Evolutionary conservation across 2,888 invertebrate species (phyloP).

Genomic region (Formica aserva): DNA sequence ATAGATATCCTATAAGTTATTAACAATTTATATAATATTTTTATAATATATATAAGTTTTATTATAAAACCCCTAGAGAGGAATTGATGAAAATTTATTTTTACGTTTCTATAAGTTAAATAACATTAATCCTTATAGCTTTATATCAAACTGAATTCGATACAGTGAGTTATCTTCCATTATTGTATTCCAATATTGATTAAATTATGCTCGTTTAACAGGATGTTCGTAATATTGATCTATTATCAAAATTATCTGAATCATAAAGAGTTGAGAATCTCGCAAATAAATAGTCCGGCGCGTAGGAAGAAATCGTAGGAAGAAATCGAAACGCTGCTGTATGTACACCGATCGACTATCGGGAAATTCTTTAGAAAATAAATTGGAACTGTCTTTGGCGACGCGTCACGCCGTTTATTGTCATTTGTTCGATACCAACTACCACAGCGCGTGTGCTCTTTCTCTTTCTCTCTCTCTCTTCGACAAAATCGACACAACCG

Average conservation of each 20-base stretch:
- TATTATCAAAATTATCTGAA: constrained; percentile 1
- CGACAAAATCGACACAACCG: constrained; percentile 39
- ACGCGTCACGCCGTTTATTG: constrained; percentile 81
- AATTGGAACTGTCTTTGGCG: constrained; percentile 82
- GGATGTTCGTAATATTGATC: background rate
- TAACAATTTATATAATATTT: background rate
- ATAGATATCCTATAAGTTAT: background rate
- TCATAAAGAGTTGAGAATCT: background rate
- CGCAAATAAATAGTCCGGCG: background rate
- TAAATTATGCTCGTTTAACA: background rate
- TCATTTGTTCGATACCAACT: constrained; percentile 81
- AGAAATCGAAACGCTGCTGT: constrained; percentile 11
- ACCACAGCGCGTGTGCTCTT: constrained; percentile 53
- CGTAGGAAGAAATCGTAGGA: background rate
- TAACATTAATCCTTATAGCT: background rate
- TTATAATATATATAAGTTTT: background rate
- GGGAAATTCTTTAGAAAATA: constrained; percentile 74
- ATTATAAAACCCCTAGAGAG: background rate
- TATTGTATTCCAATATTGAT: background rate
- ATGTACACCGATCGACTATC: constrained; percentile 45
- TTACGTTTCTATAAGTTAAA: background rate
- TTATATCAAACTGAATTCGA: background rate
- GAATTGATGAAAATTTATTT: background rate
- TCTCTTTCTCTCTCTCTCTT: background rate
- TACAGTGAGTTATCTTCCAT: background rate